phyloP scores from a whole-genome alignment of 2,797 vertebrate genomes.

The Pygocentrus nattereri region DNA sequence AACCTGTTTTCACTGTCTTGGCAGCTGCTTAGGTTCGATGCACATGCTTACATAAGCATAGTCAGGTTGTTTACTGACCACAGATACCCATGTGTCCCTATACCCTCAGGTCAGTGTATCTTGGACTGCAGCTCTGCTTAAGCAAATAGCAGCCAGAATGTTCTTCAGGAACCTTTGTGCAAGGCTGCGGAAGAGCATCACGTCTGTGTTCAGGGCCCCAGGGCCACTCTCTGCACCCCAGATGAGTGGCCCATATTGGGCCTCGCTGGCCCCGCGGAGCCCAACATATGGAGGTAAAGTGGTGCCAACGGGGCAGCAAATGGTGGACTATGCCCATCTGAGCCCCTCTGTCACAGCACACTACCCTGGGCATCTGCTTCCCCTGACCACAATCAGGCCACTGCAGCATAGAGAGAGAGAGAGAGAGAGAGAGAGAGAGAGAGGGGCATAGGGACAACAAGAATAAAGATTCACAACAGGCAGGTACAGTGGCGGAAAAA shows the following conservation, averaged over 20 bases:
- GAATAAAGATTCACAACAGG: background rate
- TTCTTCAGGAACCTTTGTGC: background rate
- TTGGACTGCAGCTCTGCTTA: constrained; percentile 3
- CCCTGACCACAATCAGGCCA: constrained; percentile 67
- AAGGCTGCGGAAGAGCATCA: constrained; percentile 28
- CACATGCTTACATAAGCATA: constrained; percentile 11
- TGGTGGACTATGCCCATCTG: constrained; percentile 69
- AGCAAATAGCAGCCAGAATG: constrained; percentile 16
- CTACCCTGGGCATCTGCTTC: constrained; percentile 66
- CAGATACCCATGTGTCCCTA: constrained; percentile 24
- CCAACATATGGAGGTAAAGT: constrained; percentile 75
- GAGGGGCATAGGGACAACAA: background rate
- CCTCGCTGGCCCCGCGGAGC: constrained; percentile 60
- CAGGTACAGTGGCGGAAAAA: background rate
- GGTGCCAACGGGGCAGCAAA: constrained; percentile 72
- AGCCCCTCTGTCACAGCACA: constrained; percentile 66
- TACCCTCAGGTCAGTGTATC: constrained; percentile 25
- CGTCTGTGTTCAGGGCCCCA: constrained; percentile 28
- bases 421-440: constrained; percentile 9
- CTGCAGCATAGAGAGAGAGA: constrained; percentile 18
- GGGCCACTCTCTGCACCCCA: constrained; percentile 53
- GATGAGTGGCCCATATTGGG: constrained; percentile 66
- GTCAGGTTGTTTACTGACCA: constrained; percentile 22
- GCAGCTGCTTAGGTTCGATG: background rate
- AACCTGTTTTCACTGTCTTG: background rate